Percentiles rank a stretch among this genome's conserved stretches.
These are phyloP conservation scores for Ylistrum balloti DNA, from an alignment of 1,140 invertebrate species.

Conservation along the genomic window DNA sequence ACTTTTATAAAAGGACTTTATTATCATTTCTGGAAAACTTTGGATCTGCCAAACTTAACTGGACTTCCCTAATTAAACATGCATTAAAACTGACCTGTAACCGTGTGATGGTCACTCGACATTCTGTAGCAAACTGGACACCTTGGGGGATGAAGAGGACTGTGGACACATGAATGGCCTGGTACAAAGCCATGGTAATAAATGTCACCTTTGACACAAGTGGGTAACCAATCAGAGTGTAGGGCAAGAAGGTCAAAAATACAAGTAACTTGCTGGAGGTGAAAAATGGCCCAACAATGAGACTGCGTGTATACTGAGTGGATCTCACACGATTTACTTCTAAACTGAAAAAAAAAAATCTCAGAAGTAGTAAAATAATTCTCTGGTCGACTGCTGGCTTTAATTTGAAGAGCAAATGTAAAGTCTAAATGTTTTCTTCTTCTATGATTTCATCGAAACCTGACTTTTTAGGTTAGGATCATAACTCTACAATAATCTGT, in stretches of 20 bases:
- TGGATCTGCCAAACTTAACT: background rate
- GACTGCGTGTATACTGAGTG: background rate
- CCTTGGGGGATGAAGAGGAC: conserved; percentile 16
- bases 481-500: too few relatives aligned
- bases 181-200: background rate
- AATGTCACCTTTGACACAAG: background rate
- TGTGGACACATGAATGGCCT: conserved; percentile 11
- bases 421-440: too few relatives aligned
- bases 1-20: too few relatives aligned
- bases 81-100: background rate
- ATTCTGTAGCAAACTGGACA: conserved; percentile 13
- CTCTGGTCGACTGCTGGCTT: too few relatives aligned
- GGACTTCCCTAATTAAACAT: background rate
- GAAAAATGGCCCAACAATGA: conserved; percentile 8
- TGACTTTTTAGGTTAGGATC: too few relatives aligned
- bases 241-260: conserved; percentile 4
- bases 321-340: background rate
- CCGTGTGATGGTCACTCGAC: background rate
- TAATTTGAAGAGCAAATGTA: too few relatives aligned
- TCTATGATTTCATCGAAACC: too few relatives aligned
- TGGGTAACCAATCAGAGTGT: background rate
- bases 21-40: too few relatives aligned
- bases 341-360: conserved; percentile 10
- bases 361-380: background rate
- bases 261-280: background rate